These are phyloP conservation scores for Chloroceryle aenea DNA, from an alignment of 2,113 vertebrate genomes.

Conservation along the genomic window DNA sequence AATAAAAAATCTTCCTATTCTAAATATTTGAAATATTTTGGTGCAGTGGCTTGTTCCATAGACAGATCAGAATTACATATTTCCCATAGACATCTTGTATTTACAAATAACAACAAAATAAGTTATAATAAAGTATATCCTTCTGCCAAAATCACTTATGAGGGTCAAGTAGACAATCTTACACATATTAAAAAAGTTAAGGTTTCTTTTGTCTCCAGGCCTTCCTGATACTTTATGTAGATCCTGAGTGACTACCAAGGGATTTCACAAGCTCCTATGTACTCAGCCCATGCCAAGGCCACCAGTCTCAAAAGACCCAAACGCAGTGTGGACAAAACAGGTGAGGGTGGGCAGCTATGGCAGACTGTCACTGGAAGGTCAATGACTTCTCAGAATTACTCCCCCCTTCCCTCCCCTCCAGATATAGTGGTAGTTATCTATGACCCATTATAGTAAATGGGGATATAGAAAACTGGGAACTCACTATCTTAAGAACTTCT, in stretches of 20 bases:
- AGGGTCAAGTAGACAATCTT: constrained; percentile 36
- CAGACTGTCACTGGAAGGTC: neutral
- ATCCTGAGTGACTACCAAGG: neutral
- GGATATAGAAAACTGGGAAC: neutral
- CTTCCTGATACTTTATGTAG: neutral
- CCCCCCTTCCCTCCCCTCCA: neutral
- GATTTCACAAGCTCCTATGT: neutral
- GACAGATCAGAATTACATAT: constrained; percentile 76
- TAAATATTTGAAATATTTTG: constrained; percentile 78
- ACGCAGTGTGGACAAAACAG: neutral
- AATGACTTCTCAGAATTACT: neutral
- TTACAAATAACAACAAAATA: constrained; percentile 84
- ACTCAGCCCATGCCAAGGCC: neutral
- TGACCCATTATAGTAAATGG: neutral
- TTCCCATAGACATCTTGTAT: constrained; percentile 85
- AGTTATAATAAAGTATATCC: constrained; percentile 83
- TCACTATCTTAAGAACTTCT: neutral
- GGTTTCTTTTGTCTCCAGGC: neutral
- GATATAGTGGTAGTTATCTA: neutral
- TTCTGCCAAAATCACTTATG: constrained; percentile 66
- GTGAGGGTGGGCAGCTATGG: neutral
- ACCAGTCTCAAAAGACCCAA: neutral
- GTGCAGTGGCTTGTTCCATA: constrained; percentile 70
- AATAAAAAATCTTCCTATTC: constrained; percentile 72
- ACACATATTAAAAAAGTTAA: neutral